Evolutionary conservation across 2,888 invertebrate species (phyloP), one percentile per base, ranked within the genome.

Genomic region (Alcis repandata): DNA sequence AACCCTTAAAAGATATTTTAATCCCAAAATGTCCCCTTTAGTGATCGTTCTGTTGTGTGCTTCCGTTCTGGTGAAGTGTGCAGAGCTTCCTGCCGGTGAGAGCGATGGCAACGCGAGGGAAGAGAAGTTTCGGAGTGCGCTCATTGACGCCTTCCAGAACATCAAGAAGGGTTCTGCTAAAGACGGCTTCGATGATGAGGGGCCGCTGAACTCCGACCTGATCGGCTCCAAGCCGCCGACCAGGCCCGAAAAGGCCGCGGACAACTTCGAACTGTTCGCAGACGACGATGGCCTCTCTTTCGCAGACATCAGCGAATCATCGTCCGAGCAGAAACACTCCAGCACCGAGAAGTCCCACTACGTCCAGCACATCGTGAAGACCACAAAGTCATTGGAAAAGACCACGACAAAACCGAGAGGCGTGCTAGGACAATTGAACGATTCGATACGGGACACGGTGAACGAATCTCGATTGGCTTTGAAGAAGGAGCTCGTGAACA

Each of bases 81-180:
- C 81, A 43, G 88, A 89, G 75, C 72, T 80, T 61, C 79, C 82
- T 9, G 72, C 78, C 51, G 79, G 79, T 65, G 88, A 82, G 61
- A 83, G 76, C 38, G 85, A 82, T 58, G 90, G 87, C 67, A 90
- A 81, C 72, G 88, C 85, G 27, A 80, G 93, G 22, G 93, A 93
- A 63, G 93, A 91, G 71, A 91, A 89, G 74, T 80, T 93, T 0
- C 76, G 93, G 15, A 92, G 89, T 73, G 93, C 79, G 60, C 75
- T 93, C 58, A 92, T 93, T 41, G 92, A 93, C 74, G 93, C 93
- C 59, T 93, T 93, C 74, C 93, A 93, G 71, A 92, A 80, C 71
- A 93, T 93, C 40, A 93, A 93, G 69, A 90, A 91, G 71, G 88
- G 81, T 20, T 90, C 91, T 0, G 89, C 88, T 0, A 91, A 87